Percentiles rank a stretch among this genome's conserved stretches.
phyloP scores from a whole-genome alignment of 2,113 vertebrate species.

The Nannospalax galili region DNA sequence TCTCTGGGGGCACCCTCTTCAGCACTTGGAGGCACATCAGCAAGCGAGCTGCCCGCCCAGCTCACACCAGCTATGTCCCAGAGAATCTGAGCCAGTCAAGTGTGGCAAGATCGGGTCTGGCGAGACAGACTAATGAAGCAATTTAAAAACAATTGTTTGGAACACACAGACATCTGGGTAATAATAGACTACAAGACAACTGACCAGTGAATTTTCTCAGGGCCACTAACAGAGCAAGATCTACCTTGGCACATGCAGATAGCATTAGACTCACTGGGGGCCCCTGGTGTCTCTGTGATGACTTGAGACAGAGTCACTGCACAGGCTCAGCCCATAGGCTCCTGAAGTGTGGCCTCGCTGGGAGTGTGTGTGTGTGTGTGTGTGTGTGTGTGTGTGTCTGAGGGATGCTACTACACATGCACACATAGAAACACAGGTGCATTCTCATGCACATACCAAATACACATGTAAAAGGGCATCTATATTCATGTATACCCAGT shows the following conservation, averaged over 20 bases:
- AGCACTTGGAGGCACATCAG: not conserved
- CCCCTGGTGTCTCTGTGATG: not conserved
- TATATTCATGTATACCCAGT: too few species aligned
- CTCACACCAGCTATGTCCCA: conserved; percentile 14
- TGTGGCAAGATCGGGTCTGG: conserved; percentile 62
- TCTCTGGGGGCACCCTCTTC: not conserved
- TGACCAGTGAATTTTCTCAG: conserved; percentile 79
- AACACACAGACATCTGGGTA: conserved; percentile 79
- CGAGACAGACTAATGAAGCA: conserved; percentile 78
- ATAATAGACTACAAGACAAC: conserved; percentile 77
- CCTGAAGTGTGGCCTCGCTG: not conserved
- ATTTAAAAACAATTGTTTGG: conserved; percentile 82
- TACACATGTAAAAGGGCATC: not conserved
- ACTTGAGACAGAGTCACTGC: not conserved
- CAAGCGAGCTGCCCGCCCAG: not conserved
- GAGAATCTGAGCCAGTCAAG: conserved; percentile 62
- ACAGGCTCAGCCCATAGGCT: fast-evolving
- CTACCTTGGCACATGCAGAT: conserved; percentile 29
- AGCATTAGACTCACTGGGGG: not conserved
- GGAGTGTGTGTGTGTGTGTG: not conserved
- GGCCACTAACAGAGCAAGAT: conserved; percentile 61
- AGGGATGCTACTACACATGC: not conserved
- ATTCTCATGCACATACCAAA: not conserved
- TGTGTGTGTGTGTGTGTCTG: not conserved
- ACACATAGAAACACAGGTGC: not conserved